Conservation (phyloP, 2,113 vertebrate species). For the Phyllostomus discolor region DNA sequence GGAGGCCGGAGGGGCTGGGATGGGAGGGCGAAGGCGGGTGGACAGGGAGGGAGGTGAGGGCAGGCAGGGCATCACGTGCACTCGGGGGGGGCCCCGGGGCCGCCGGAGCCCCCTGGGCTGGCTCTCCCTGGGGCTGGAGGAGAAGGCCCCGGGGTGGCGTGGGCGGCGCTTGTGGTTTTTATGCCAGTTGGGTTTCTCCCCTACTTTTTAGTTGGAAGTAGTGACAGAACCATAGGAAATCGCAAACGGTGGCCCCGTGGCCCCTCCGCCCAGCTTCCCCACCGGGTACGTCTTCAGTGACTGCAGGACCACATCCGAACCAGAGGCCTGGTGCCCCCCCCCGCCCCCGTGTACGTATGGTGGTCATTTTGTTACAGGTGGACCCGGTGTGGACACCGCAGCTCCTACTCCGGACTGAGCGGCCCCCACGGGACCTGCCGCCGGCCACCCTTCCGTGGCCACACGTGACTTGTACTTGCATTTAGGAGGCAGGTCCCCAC, state of each 20-base stretch:
- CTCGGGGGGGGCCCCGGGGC: not conserved
- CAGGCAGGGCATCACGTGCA: not conserved
- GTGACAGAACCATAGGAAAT: not conserved
- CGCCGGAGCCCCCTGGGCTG: not conserved
- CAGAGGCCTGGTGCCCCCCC: not conserved
- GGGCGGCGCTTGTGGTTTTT: not conserved
- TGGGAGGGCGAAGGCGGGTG: not conserved
- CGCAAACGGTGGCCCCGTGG: not conserved
- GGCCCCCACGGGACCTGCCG: too few species aligned
- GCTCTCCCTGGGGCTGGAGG: not conserved
- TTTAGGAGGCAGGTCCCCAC: not conserved
- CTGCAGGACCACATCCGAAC: not conserved
- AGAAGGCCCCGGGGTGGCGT: not conserved
- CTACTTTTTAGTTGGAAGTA: not conserved
- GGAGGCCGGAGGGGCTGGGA: not conserved
- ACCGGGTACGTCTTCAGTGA: not conserved
- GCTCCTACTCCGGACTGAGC: too few species aligned
- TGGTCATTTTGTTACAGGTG: not conserved
- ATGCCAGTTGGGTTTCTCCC: not conserved
- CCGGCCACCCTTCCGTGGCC: not conserved
- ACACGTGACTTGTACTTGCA: accelerated
- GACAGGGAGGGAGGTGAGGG: too few species aligned
- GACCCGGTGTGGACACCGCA: too few species aligned
- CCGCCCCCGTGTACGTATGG: accelerated
- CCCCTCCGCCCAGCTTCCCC: not conserved